Evolutionary conservation across 1,140 invertebrate genomes (phyloP).

Genomic region (Trichogramma pretiosum): DNA sequence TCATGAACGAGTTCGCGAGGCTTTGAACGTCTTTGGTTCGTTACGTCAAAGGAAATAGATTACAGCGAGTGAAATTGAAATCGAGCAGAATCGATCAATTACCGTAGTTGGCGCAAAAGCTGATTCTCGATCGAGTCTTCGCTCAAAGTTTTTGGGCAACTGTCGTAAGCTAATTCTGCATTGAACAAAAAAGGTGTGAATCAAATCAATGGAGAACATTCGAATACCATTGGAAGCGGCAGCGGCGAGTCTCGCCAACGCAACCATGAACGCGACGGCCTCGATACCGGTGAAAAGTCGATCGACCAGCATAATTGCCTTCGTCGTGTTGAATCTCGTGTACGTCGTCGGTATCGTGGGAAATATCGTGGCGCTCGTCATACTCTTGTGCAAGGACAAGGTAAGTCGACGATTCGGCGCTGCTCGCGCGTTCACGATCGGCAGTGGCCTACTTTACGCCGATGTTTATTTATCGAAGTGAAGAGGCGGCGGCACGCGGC

Average conservation of each 20-base stretch:
- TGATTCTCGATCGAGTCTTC: no score
- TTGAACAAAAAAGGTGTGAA: neutral
- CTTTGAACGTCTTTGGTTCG: no score
- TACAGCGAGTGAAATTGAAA: no score
- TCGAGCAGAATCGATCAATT: no score
- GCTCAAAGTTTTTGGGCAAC: no score
- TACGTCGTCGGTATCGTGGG: constrained; percentile 53
- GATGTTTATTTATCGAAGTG: no score
- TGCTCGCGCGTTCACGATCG: neutral
- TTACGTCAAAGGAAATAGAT: no score
- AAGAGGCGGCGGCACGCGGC: no score
- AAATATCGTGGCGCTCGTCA: constrained; percentile 52
- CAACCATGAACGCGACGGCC: neutral
- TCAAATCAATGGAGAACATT: constrained; percentile 8
- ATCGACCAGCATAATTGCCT: constrained; percentile 1
- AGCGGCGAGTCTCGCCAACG: neutral
- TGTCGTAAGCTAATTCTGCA: no score
- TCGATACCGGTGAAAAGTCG: neutral
- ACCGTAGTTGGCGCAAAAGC: no score
- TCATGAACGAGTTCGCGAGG: no score
- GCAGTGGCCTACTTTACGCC: no score
- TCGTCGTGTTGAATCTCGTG: constrained; percentile 43
- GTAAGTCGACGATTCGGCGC: constrained; percentile 21
- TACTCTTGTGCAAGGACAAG: constrained; percentile 48
- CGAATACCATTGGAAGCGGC: neutral